phyloP scores from a whole-genome alignment of 1,140 invertebrate species.

The Hormaphis cornu region DNA sequence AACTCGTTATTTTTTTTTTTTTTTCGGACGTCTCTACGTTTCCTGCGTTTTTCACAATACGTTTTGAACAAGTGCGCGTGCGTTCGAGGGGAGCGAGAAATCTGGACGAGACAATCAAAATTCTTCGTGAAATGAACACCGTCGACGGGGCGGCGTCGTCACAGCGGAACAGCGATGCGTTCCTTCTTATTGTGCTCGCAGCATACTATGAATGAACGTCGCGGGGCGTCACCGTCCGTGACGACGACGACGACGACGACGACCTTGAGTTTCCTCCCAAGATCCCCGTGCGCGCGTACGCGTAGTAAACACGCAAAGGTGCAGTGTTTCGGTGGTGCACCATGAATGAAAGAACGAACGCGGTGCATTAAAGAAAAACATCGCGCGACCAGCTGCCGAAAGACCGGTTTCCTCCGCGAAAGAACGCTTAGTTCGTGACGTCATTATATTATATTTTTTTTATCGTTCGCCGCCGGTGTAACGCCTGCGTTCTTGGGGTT shows the following conservation, averaged over 20 bases:
- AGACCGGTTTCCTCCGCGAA: slow-evolving; percentile 18
- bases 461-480: neutral
- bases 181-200: neutral
- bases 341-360: slow-evolving; percentile 9
- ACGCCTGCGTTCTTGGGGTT: neutral
- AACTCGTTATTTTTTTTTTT: too few species aligned
- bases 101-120: too few species aligned
- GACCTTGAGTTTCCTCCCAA: slow-evolving; percentile 27
- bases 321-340: neutral
- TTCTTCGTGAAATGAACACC: too few species aligned
- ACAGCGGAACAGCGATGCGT: neutral
- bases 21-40: too few species aligned
- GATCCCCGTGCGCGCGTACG: neutral
- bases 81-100: too few species aligned
- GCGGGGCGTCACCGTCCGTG: neutral
- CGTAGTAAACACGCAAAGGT: neutral
- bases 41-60: too few species aligned
- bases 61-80: too few species aligned
- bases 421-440: neutral
- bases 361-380: slow-evolving; percentile 7
- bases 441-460: neutral
- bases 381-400: neutral
- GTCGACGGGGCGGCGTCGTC: too few species aligned
- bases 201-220: slow-evolving; percentile 13
- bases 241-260: neutral